Conservation (phyloP, 2,888 invertebrate species). For the Gymnocheta viridis region DNA sequence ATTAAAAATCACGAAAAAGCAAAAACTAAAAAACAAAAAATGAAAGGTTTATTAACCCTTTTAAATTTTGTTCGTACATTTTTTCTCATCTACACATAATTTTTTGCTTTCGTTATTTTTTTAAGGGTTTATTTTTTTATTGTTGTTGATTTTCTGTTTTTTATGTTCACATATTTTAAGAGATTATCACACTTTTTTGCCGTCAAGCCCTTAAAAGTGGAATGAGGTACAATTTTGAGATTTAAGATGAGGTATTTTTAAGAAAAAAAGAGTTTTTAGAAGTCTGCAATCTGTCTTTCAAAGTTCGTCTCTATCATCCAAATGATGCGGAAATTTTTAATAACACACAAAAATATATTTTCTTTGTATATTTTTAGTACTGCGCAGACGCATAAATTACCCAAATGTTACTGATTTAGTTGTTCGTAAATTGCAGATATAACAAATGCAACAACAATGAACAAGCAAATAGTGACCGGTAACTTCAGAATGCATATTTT, state of each 20-base stretch:
- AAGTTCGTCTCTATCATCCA: slow-evolving; percentile 59
- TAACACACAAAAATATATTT: slow-evolving; percentile 70
- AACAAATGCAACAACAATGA: neutral
- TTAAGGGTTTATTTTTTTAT: slow-evolving; percentile 46
- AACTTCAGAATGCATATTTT: slow-evolving; percentile 59
- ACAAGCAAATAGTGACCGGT: slow-evolving; percentile 62
- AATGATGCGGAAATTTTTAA: slow-evolving; percentile 73
- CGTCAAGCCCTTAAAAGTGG: neutral
- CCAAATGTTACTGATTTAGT: slow-evolving; percentile 9
- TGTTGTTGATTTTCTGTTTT: slow-evolving; percentile 35
- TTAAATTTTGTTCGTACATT: slow-evolving; percentile 18
- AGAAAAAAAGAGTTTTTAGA: slow-evolving; percentile 40
- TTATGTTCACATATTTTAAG: slow-evolving; percentile 48
- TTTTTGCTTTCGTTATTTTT: neutral
- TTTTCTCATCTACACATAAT: neutral
- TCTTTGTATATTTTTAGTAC: neutral
- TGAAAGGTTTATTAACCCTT: slow-evolving; percentile 67
- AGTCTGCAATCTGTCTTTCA: slow-evolving; percentile 66
- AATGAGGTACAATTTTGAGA: neutral
- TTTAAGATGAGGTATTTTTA: slow-evolving; percentile 32
- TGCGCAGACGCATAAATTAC: slow-evolving; percentile 65
- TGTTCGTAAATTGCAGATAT: slow-evolving; percentile 15
- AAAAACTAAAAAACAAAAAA: slow-evolving; percentile 1
- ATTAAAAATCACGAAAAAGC: slow-evolving; percentile 29
- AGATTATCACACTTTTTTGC: slow-evolving; percentile 67